These are phyloP conservation scores for Myrmophylax atrothorax DNA, from an alignment of 2,113 vertebrate genomes.

Conservation along the genomic window DNA sequence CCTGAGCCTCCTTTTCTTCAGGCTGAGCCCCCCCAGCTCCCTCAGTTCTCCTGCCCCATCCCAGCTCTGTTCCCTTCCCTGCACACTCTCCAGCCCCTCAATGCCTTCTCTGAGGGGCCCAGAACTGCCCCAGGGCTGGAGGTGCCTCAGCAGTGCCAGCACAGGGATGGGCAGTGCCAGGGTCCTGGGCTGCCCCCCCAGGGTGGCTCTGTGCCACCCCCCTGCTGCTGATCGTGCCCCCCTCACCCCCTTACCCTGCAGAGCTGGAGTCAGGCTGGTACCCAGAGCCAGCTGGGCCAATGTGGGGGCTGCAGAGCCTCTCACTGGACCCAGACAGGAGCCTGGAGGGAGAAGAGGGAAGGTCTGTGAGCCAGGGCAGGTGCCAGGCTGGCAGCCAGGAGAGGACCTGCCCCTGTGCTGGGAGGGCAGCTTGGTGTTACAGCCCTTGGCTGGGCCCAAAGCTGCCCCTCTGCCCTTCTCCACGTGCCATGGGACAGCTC, in stretches of 20 bases:
- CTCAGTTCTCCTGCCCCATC: no score
- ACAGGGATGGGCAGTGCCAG: no score
- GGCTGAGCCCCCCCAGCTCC: no score
- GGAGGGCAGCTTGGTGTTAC: background rate
- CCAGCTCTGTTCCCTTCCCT: no score
- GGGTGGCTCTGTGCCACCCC: background rate
- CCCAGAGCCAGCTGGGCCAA: background rate
- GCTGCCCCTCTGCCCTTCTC: background rate
- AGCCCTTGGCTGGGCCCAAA: background rate
- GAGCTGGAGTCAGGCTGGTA: constrained; percentile 38
- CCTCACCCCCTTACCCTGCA: background rate
- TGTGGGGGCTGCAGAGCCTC: constrained; percentile 1
- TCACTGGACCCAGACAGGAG: background rate
- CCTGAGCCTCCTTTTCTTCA: no score
- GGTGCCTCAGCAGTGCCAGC: no score
- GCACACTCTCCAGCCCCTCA: no score
- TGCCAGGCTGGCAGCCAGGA: background rate
- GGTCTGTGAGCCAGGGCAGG: background rate
- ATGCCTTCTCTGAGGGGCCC: no score
- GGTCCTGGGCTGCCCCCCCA: no score
- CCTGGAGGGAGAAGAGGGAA: background rate
- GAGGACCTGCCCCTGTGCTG: background rate
- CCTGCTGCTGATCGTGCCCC: background rate
- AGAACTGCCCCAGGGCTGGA: no score
- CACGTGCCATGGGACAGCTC: background rate